These are phyloP conservation scores for Morus bassanus DNA, from an alignment of 2,797 vertebrate species.

Conservation along the genomic window DNA sequence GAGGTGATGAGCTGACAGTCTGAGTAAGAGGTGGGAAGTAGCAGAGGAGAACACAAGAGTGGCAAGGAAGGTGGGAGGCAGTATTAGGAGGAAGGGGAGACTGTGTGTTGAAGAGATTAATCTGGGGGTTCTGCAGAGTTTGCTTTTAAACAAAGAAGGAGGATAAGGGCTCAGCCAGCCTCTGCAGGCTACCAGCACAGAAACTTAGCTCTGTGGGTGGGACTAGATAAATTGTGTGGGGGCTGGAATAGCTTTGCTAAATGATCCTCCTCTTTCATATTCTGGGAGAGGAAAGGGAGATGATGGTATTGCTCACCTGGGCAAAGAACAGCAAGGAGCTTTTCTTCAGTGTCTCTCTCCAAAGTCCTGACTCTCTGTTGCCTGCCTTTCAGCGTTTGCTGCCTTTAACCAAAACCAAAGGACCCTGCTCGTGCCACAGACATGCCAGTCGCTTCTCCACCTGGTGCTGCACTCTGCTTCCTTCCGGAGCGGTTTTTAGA, in stretches of 20 bases:
- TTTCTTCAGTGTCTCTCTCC: conserved; percentile 35
- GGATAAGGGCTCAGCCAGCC: not conserved
- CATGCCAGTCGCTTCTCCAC: conserved; percentile 2
- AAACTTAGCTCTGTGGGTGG: not conserved
- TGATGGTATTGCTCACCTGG: not conserved
- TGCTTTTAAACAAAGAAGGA: not conserved
- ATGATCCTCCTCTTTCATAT: not conserved
- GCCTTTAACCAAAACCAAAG: conserved; percentile 47
- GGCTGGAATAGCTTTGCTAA: not conserved
- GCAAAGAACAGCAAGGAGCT: not conserved
- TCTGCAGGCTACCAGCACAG: not conserved
- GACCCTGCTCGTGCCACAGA: conserved; percentile 32
- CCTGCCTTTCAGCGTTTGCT: not conserved
- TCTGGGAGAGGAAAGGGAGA: not conserved
- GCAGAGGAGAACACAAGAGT: not conserved
- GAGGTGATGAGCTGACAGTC: not conserved
- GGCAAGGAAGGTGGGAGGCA: not conserved
- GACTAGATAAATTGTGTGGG: not conserved
- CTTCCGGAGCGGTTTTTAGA: conserved; percentile 12
- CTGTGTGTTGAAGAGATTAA: not conserved
- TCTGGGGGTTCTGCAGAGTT: not conserved
- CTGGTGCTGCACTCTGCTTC: conserved; percentile 30
- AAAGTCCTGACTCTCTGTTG: conserved; percentile 42
- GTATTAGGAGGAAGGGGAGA: not conserved
- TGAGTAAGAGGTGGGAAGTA: not conserved